phyloP scores from a whole-genome alignment of 2,113 vertebrate species.

The Microcebus griseorufus region DNA sequence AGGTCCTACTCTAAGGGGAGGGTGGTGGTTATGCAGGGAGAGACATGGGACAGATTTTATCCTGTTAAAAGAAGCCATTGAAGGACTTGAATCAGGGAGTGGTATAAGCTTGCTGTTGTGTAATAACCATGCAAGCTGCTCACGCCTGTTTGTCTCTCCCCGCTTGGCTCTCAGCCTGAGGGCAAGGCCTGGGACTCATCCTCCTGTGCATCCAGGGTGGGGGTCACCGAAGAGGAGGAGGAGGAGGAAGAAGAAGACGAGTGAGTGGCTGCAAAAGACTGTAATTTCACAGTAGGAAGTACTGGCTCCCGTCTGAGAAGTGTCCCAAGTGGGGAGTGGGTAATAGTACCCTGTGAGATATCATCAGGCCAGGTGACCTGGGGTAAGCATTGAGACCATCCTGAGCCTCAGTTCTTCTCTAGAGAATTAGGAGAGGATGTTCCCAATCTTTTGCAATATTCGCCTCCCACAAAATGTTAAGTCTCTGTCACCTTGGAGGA shows the following conservation, averaged over 20 bases:
- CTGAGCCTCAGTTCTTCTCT: background rate
- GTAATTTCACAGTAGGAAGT: background rate
- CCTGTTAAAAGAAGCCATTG: background rate
- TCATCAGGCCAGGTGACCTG: background rate
- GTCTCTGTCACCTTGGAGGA: background rate
- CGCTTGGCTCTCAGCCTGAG: background rate
- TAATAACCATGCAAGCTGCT: background rate
- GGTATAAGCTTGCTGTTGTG: background rate
- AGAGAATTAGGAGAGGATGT: background rate
- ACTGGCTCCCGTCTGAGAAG: background rate
- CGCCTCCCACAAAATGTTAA: background rate
- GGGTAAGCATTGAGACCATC: background rate
- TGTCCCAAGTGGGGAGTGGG: background rate
- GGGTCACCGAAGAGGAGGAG: background rate
- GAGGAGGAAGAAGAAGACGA: background rate
- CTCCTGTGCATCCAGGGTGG: background rate
- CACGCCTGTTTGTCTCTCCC: background rate
- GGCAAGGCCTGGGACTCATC: background rate
- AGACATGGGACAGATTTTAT: background rate
- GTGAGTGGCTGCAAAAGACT: background rate
- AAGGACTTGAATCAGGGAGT: background rate
- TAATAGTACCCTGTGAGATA: background rate
- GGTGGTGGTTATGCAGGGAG: background rate
- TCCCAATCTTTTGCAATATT: background rate
- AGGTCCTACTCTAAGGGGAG: background rate